Conservation (phyloP, 2,113 vertebrate genomes). For the Holacanthus passer region DNA sequence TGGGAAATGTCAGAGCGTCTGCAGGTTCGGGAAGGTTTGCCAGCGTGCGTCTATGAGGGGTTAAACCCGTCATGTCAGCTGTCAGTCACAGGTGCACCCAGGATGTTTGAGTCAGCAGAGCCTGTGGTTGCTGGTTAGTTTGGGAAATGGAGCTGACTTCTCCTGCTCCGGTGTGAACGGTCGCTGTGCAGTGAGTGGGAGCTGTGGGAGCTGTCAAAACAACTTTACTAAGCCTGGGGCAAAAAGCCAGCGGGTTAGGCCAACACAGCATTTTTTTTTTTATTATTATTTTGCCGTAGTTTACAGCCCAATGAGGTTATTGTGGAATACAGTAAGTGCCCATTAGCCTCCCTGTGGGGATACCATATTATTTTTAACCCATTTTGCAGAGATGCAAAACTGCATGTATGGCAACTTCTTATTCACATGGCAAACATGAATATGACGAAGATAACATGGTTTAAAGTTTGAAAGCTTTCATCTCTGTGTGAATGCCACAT, state of each 20-base stretch:
- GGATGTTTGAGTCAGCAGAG: constrained; percentile 19
- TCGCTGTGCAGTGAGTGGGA: constrained; percentile 24
- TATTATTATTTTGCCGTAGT: constrained; percentile 10
- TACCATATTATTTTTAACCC: not conserved
- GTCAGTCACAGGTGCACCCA: constrained; percentile 28
- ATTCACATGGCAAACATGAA: not conserved
- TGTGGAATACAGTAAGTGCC: not conserved
- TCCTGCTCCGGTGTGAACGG: constrained; percentile 24
- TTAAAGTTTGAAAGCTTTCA: not conserved
- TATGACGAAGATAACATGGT: not conserved
- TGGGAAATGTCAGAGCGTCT: constrained; percentile 14
- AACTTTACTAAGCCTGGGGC: constrained; percentile 46
- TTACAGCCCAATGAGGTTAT: constrained; percentile 28
- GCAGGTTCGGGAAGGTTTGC: not conserved
- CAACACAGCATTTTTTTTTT: constrained; percentile 37
- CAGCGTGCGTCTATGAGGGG: not conserved
- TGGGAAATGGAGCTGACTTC: constrained; percentile 11
- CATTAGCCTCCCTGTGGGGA: not conserved
- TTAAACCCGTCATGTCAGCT: constrained; percentile 37
- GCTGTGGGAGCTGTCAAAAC: constrained; percentile 48
- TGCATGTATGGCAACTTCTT: not conserved
- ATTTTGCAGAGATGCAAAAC: constrained; percentile 5
- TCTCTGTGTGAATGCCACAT: not conserved
- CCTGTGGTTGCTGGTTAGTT: constrained; percentile 19
- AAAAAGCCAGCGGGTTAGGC: constrained; percentile 32